Evolutionary conservation across 2,113 vertebrate species (phyloP).

Genomic region (Cnemophilus loriae): DNA sequence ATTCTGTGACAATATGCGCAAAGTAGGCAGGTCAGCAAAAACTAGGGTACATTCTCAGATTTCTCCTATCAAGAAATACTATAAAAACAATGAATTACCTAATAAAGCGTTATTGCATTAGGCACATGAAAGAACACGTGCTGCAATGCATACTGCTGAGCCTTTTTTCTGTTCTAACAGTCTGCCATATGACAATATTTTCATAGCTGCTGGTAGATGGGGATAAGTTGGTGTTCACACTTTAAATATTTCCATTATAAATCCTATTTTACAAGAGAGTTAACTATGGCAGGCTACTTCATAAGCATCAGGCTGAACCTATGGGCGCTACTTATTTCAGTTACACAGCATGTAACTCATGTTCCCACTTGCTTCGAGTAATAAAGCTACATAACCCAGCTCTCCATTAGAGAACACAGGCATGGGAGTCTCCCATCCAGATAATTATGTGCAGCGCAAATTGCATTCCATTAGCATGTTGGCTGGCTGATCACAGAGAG

Average conservation of each 20-base stretch:
- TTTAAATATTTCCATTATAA: neutral
- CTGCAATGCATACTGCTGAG: neutral
- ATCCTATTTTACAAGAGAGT: neutral
- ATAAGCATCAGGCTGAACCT: neutral
- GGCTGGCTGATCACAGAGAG: neutral
- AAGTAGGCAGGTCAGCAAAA: neutral
- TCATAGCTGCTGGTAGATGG: neutral
- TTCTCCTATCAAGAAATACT: neutral
- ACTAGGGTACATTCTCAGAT: neutral
- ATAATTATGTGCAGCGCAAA: slow-evolving; percentile 37
- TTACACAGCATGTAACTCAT: neutral
- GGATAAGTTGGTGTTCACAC: neutral
- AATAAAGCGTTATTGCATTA: neutral
- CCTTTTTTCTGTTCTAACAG: neutral
- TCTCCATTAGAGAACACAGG: neutral
- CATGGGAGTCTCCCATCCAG: slow-evolving; percentile 3
- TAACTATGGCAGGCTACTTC: neutral
- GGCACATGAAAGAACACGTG: neutral
- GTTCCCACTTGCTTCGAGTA: slow-evolving; percentile 35
- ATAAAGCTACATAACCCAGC: slow-evolving; percentile 24
- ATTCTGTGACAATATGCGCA: neutral
- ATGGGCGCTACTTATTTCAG: neutral
- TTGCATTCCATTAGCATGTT: slow-evolving; percentile 5
- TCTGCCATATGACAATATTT: neutral
- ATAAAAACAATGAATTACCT: neutral